phyloP scores from a whole-genome alignment of 2,888 invertebrate genomes.

The Himalopsyche tibetana region DNA sequence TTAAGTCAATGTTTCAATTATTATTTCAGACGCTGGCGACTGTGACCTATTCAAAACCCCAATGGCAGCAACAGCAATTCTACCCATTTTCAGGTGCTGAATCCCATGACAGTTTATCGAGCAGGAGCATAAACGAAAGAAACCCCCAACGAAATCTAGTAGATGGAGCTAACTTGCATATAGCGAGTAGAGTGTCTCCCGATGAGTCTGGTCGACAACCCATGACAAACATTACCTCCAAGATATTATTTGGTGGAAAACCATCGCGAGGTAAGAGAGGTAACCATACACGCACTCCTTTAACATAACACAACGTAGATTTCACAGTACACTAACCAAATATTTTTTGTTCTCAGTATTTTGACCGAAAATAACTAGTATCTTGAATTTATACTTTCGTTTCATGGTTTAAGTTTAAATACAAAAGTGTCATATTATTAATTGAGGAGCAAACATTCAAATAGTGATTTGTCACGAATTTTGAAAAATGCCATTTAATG shows the following conservation, averaged over 20 bases:
- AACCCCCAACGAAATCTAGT: not conserved
- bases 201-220: not conserved
- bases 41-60: constrained; percentile 10
- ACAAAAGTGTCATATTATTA: no score
- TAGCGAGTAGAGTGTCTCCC: not conserved
- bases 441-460: no score
- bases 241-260: constrained; percentile 31
- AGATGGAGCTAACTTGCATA: not conserved
- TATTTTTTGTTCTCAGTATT: not conserved
- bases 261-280: constrained; percentile 39
- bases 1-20: not conserved
- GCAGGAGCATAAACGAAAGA: not conserved
- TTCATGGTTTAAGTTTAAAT: no score
- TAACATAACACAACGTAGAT: constrained; percentile 21
- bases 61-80: not conserved
- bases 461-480: no score
- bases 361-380: not conserved
- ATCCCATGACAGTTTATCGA: not conserved
- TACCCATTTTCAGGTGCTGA: not conserved
- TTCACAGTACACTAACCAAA: constrained; percentile 12
- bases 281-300: constrained; percentile 29
- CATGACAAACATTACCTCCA: not conserved
- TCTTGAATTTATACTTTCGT: no score
- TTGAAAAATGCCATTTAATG: no score
- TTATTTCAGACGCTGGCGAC: not conserved